A percentile compares a stretch with the other conserved stretches of the same genome.
phyloP scores from a whole-genome alignment of 2,113 vertebrate genomes.

The Silurus meridionalis region DNA sequence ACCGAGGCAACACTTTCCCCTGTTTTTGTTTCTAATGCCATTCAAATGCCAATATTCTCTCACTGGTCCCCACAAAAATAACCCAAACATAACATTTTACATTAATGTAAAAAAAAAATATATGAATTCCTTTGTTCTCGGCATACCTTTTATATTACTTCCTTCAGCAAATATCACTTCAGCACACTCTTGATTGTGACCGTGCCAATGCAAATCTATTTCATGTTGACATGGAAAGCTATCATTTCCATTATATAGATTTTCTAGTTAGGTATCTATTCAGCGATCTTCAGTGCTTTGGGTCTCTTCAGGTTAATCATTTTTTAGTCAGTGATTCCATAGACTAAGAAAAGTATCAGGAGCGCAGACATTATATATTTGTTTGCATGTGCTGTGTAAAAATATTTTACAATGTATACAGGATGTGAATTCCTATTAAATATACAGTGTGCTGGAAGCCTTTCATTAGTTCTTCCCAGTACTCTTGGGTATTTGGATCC shows the following conservation, averaged over 20 bases:
- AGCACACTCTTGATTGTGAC: neutral
- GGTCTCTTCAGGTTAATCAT: neutral
- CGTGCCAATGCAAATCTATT: neutral
- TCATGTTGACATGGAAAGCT: neutral
- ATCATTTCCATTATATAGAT: neutral
- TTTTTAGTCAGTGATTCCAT: neutral
- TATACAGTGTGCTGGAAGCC: neutral
- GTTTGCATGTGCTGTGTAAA: neutral
- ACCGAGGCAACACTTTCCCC: neutral
- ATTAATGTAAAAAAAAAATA: neutral
- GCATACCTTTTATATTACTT: neutral
- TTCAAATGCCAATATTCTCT: neutral
- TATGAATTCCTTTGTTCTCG: neutral
- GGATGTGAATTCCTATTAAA: neutral
- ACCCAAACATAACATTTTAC: too few relatives aligned
- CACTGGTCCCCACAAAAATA: neutral
- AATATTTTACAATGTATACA: neutral
- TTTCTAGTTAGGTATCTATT: neutral
- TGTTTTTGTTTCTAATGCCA: neutral
- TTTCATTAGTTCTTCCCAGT: neutral
- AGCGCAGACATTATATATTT: neutral
- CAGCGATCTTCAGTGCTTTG: neutral
- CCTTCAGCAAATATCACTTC: neutral
- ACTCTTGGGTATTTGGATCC: neutral
- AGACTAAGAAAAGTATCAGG: neutral